phyloP scores from a whole-genome alignment of 64 coral and sea anemone species.

The Montipora sp. region DNA sequence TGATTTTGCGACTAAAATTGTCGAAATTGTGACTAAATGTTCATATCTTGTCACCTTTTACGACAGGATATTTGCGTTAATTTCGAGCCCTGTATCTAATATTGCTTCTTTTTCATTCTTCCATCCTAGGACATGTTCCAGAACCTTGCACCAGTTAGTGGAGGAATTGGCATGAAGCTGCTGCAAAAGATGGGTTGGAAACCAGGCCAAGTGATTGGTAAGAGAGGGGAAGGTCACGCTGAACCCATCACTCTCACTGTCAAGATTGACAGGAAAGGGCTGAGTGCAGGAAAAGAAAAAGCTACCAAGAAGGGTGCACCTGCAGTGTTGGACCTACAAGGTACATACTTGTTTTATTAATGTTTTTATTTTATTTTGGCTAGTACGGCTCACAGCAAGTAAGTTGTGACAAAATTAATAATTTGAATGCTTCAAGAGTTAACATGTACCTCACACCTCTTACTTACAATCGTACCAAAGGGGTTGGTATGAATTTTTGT shows the following conservation, averaged over 20 bases:
- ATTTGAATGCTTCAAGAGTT: too few species aligned
- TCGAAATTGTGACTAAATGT: too few species aligned
- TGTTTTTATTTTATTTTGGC: not conserved
- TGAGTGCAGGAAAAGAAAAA: slow-evolving; percentile 79
- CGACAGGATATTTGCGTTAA: too few species aligned
- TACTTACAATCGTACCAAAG: too few species aligned
- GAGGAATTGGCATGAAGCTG: slow-evolving; percentile 96
- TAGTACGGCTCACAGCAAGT: too few species aligned
- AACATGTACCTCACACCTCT: too few species aligned
- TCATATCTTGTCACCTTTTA: too few species aligned
- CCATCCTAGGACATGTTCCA: slow-evolving; percentile 94
- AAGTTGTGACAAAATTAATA: too few species aligned
- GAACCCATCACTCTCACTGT: slow-evolving; percentile 97
- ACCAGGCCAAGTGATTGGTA: slow-evolving; percentile 98
- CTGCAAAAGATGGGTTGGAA: slow-evolving; percentile 99
- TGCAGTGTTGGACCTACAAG: slow-evolving; percentile 55
- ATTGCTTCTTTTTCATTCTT: not conserved
- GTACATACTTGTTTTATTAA: not conserved
- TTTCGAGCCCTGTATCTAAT: not conserved
- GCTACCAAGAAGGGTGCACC: slow-evolving; percentile 44
- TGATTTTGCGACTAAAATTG: too few species aligned
- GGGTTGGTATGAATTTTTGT: too few species aligned
- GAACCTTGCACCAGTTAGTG: slow-evolving; percentile 79
- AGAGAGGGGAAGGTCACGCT: slow-evolving; percentile 86
- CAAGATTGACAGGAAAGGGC: slow-evolving; percentile 90